A percentile compares a stretch with the other conserved stretches of the same genome.
phyloP scores from a whole-genome alignment of 2,888 invertebrate species.

The Mantis religiosa region DNA sequence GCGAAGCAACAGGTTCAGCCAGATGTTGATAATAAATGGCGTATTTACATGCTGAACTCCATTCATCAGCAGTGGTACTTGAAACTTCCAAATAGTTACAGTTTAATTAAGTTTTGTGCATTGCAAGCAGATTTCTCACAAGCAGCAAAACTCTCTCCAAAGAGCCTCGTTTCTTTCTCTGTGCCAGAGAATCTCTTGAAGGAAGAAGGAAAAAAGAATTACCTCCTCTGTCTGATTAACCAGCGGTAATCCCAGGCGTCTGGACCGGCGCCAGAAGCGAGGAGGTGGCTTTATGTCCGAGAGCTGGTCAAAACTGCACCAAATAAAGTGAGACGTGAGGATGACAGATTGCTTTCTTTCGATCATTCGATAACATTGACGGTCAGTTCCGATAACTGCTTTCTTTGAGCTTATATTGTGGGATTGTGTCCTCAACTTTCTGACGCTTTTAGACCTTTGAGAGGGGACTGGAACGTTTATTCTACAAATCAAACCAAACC shows the following conservation, averaged over 20 bases:
- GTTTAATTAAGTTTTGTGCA: not conserved
- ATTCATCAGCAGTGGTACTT: not conserved
- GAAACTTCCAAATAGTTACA: not conserved
- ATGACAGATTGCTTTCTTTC: not conserved
- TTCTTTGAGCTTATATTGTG: no score
- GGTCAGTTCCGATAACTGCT: no score
- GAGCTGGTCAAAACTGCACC: not conserved
- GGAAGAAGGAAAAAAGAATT: not conserved
- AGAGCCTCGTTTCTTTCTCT: not conserved
- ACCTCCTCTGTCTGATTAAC: not conserved
- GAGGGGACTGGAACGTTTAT: no score
- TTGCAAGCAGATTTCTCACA: not conserved
- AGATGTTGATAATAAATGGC: not conserved
- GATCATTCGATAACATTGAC: no score
- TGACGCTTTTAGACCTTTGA: no score
- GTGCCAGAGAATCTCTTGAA: not conserved
- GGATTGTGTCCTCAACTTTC: no score
- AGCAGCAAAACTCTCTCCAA: not conserved
- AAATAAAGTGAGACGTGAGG: not conserved
- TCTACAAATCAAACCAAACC: no score
- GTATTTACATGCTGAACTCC: not conserved
- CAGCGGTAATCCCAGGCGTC: not conserved
- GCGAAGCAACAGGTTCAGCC: not conserved
- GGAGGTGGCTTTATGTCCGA: not conserved
- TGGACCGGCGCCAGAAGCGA: not conserved